A percentile compares a stretch with the other conserved stretches of the same genome.
phyloP scores from a whole-genome alignment of 2,113 vertebrate species.

The Oncorhynchus mykiss region DNA sequence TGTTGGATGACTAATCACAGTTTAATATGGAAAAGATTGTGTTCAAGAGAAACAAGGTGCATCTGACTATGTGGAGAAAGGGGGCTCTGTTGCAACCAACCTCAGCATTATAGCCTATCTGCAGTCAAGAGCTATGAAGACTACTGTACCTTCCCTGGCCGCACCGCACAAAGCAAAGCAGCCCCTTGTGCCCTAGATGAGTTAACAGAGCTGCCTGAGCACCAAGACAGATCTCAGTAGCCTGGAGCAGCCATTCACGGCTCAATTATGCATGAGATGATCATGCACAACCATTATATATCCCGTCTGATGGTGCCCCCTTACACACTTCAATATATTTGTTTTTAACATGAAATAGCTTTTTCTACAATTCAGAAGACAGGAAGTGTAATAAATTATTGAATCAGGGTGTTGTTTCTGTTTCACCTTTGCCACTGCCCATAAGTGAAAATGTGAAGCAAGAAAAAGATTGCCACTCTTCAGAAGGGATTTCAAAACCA shows the following conservation, averaged over 20 bases:
- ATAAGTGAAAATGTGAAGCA: neutral
- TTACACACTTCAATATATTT: neutral
- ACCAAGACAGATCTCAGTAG: conserved; percentile 54
- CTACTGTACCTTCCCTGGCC: neutral
- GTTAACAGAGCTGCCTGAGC: conserved; percentile 56
- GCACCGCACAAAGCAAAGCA: conserved; percentile 12
- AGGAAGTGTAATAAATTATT: neutral
- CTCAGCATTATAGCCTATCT: neutral
- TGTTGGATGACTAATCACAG: conserved; percentile 7
- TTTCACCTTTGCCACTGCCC: neutral
- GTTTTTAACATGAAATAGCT: neutral
- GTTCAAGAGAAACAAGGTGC: neutral
- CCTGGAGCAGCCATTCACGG: conserved; percentile 45
- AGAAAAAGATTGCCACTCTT: conserved; percentile 37
- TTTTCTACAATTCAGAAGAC: neutral
- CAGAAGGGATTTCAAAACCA: conserved; percentile 44
- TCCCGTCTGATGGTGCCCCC: neutral
- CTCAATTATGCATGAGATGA: conserved; percentile 33
- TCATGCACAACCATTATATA: conserved; percentile 4
- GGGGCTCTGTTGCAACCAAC: neutral
- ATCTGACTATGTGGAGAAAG: neutral
- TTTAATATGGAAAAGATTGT: too few species aligned
- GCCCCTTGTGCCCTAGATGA: conserved; percentile 56
- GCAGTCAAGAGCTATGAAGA: neutral
- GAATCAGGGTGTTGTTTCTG: neutral